These are phyloP conservation scores for Canis aureus DNA, from an alignment of 2,113 vertebrate species.

Conservation along the genomic window DNA sequence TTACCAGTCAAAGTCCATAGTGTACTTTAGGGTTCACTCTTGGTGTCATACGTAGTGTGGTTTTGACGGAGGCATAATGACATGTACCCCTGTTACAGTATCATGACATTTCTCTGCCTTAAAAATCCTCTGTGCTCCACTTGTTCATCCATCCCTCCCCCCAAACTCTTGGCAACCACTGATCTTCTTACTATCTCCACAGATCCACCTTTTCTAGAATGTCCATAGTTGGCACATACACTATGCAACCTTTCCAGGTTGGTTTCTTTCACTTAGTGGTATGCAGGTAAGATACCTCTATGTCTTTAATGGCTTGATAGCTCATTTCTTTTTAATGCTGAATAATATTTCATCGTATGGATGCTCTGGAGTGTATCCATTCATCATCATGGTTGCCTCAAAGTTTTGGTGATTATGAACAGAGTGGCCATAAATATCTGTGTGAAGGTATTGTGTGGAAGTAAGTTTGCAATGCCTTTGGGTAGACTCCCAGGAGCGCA, in stretches of 20 bases:
- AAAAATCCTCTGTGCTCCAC: not conserved
- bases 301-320: not conserved
- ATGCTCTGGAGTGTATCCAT: rapidly evolving
- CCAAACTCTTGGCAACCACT: not conserved
- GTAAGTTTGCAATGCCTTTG: too few relatives aligned
- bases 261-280: not conserved
- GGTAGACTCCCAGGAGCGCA: not conserved
- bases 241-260: not conserved
- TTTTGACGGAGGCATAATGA: rapidly evolving
- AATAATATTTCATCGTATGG: rapidly evolving
- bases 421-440: rapidly evolving
- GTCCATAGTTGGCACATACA: not conserved
- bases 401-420: rapidly evolving
- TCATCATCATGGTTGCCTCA: not conserved
- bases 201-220: not conserved
- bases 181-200: not conserved
- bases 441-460: not conserved
- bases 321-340: not conserved
- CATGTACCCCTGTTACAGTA: rapidly evolving
- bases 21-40: rapidly evolving
- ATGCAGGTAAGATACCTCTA: not conserved
- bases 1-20: not conserved
- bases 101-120: not conserved
- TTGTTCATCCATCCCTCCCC: not conserved
- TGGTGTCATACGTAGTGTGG: too few relatives aligned